phyloP scores from a whole-genome alignment of 2,888 invertebrate species.

The Lottia gigantea region DNA sequence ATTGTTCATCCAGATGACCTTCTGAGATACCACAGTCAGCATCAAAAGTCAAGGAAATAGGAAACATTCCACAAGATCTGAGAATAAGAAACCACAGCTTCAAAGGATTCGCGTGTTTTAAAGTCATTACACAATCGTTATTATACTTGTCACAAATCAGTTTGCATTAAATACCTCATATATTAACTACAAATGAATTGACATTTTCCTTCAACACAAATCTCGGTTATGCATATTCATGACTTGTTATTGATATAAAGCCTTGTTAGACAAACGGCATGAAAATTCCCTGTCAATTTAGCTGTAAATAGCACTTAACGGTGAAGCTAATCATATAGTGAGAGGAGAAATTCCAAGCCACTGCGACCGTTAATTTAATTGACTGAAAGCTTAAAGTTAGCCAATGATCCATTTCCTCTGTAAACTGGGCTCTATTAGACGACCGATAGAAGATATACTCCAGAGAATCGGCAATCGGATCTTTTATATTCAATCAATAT shows the following conservation, averaged over 20 bases:
- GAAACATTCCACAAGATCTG: too few species aligned
- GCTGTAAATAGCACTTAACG: conserved; percentile 6
- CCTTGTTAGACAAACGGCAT: conserved; percentile 3
- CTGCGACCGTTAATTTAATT: conserved; percentile 11
- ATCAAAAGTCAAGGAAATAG: too few species aligned
- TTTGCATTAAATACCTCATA: neutral
- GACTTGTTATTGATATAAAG: neutral
- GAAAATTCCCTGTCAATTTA: conserved; percentile 6
- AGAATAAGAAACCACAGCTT: too few species aligned
- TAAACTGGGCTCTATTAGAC: neutral
- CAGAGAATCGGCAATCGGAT: neutral
- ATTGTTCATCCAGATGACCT: too few species aligned
- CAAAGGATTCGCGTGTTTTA: too few species aligned
- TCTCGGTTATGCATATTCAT: conserved; percentile 8
- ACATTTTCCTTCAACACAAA: neutral
- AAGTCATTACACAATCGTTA: too few species aligned
- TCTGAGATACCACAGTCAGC: too few species aligned
- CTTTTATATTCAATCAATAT: neutral
- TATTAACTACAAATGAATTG: neutral
- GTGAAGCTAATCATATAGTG: neutral
- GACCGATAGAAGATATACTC: conserved; percentile 1
- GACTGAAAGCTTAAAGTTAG: conserved; percentile 8
- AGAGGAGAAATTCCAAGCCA: neutral
- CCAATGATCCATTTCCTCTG: conserved; percentile 1
- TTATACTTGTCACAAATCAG: neutral